Percentiles rank a stretch among this genome's conserved stretches.
Evolutionary conservation across 2,113 vertebrate genomes (phyloP).

Genomic region (Anhinga rufa): DNA sequence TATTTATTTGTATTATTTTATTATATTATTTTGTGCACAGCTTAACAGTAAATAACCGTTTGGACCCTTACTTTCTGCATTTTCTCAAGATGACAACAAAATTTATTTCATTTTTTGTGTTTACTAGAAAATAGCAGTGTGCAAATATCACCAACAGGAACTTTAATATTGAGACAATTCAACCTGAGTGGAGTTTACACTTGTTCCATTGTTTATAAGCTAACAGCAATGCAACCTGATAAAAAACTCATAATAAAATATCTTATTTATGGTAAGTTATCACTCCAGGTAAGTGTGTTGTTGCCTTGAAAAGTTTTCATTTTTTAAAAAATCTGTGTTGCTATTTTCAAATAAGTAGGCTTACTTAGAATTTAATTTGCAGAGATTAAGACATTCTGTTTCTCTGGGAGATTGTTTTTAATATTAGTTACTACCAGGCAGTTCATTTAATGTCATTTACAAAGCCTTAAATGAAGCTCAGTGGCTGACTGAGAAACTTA

Average conservation of each 20-base stretch:
- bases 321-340: neutral
- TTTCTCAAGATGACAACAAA: neutral
- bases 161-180: constrained; percentile 55
- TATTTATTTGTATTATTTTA: neutral
- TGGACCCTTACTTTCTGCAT: neutral
- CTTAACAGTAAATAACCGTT: neutral
- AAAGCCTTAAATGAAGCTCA: neutral
- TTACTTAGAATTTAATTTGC: neutral
- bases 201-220: constrained; percentile 57
- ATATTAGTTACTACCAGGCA: neutral
- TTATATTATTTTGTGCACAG: neutral
- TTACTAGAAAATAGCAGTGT: constrained; percentile 51
- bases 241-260: constrained; percentile 50
- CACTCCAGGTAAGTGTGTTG: neutral
- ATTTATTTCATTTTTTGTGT: neutral
- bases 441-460: neutral
- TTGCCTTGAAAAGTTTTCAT: neutral
- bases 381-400: neutral
- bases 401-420: neutral
- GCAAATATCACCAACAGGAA: constrained; percentile 59
- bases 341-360: neutral
- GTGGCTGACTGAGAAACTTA: neutral
- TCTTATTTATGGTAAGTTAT: constrained; percentile 45
- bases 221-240: neutral
- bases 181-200: constrained; percentile 44